Base-by-base conservation (phyloP, 1,140 invertebrate genomes). In the Thaumetopoea pityocampa region DNA sequence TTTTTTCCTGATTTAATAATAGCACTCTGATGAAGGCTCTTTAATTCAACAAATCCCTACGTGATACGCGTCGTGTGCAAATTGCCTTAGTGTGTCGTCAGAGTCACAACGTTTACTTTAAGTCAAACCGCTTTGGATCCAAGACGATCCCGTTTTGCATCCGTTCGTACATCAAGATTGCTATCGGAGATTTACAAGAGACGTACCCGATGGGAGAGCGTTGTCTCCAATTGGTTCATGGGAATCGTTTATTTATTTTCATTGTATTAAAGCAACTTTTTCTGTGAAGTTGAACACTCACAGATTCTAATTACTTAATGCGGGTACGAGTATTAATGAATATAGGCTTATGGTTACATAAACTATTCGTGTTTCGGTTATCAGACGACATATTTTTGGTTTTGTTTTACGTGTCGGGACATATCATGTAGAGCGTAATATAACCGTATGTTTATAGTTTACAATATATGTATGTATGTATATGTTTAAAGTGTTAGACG, bases 111-210 rank as follows among this genome's bases (percentile, higher is more conserved):
- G n/a, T n/a, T 69, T 67, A 67, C 58, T 67, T 67, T 73, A 71
- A 71, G 78, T 74, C 66, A 76, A 74, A 76, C 51, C 36, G 67
- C 32, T 32, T 36, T 47, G 62, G 47, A 37, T 38, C 51, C 37
- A 41, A 55, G 56, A 63, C 67, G 60, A 65, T 69, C 70, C 69
- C 65, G 70, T 77, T 80, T 78, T 71, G 69, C 79, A 79, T 83
- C 68, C 79, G 73, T 77, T 51, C 67, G 70, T 77, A 77, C 65
- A 77, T 80, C 74, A 80, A 80, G 79, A 83, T 83, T 64, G 64
- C 64, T 79, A 83, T 83, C 79, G 48, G 58, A 68, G 67, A 83
- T 83, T 83, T 83, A 83, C 76, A 83, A 79, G 76, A 67, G 66
- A 54, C 66, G 68, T 80, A 72, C 38, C 58, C 59, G 62, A 59